phyloP scores from a whole-genome alignment of 2,888 invertebrate genomes.

The Diogma glabrata region DNA sequence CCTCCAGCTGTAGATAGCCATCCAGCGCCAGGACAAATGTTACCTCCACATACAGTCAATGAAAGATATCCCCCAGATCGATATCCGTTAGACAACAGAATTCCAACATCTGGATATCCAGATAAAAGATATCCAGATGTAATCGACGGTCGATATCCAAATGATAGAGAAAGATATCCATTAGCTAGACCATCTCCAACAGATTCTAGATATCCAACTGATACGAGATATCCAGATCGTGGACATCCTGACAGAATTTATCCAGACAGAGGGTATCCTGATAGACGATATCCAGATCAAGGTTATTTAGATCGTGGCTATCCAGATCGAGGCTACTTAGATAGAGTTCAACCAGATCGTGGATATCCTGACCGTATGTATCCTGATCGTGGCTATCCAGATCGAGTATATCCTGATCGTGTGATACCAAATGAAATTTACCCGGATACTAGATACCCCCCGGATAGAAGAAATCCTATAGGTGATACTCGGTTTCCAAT shows the following conservation, averaged over 20 bases:
- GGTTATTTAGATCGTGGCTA: constrained; percentile 18
- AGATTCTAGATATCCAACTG: constrained; percentile 28
- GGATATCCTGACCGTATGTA: constrained; percentile 21
- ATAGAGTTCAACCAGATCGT: constrained; percentile 10
- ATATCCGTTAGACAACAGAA: constrained; percentile 37
- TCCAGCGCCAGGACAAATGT: no score
- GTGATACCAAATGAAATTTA: constrained; percentile 11
- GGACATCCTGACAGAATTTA: constrained; percentile 35
- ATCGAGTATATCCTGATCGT: constrained; percentile 15
- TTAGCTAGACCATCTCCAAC: constrained; percentile 15
- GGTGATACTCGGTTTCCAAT: constrained; percentile 14
- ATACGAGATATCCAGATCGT: constrained; percentile 32
- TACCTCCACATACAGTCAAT: no score
- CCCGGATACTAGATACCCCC: constrained; percentile 14
- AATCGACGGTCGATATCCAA: constrained; percentile 31
- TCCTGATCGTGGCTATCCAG: constrained; percentile 27
- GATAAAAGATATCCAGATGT: constrained; percentile 22
- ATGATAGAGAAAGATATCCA: constrained; percentile 18
- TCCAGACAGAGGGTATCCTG: constrained; percentile 35
- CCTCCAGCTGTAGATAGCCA: constrained; percentile 38
- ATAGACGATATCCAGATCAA: constrained; percentile 24
- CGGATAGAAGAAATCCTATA: constrained; percentile 16
- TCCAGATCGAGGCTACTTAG: constrained; percentile 15
- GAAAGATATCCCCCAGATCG: constrained; percentile 30
- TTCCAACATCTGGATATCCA: constrained; percentile 34